phyloP scores from a whole-genome alignment of 2,797 vertebrate genomes.

The Tiaroga cobitis region DNA sequence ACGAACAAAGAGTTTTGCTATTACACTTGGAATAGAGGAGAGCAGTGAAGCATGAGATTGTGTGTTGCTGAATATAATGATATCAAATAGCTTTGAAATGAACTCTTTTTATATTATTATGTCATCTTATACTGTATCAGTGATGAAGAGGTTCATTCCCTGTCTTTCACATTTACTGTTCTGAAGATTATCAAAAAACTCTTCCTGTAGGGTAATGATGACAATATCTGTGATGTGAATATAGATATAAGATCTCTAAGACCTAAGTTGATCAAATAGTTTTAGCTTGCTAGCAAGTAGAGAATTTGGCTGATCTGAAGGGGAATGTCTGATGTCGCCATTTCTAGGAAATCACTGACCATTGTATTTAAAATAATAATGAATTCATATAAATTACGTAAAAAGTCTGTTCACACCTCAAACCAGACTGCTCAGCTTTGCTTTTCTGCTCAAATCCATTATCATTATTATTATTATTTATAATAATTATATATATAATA shows the following conservation, averaged over 20 bases:
- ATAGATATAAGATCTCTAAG: too few species aligned
- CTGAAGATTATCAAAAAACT: neutral
- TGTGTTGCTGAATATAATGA: constrained; percentile 22
- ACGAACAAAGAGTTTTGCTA: neutral
- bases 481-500: too few species aligned
- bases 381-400: neutral
- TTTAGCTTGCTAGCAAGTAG: constrained; percentile 39
- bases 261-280: neutral
- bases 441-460: neutral
- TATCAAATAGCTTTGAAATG: constrained; percentile 16
- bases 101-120: constrained; percentile 13
- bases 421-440: neutral
- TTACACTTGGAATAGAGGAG: constrained; percentile 20
- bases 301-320: constrained; percentile 19
- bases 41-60: constrained; percentile 36
- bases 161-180: constrained; percentile 2
- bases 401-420: neutral
- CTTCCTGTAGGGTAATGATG: neutral
- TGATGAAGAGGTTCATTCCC: neutral
- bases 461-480: too few species aligned
- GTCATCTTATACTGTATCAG: neutral
- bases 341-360: neutral
- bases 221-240: neutral
- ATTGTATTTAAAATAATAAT: neutral
- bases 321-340: neutral